These are phyloP conservation scores for Epizoanthus scotinus DNA, from an alignment of 92 coral and sea anemone species.

Conservation along the genomic window DNA sequence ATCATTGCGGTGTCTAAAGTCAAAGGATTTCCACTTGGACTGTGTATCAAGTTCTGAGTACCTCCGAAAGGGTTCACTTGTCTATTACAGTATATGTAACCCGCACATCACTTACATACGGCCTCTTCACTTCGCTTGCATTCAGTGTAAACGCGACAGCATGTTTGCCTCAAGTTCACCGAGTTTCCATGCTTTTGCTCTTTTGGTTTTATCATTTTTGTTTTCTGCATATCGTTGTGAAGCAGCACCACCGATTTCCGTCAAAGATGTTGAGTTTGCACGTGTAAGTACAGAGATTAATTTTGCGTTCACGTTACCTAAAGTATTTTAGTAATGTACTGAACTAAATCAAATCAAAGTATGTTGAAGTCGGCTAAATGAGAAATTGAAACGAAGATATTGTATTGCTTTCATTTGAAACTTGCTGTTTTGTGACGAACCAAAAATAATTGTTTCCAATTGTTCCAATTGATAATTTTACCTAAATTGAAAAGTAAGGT, in stretches of 20 bases:
- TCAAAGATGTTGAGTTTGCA: not conserved
- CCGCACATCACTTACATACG: not conserved
- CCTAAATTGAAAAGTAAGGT: no score
- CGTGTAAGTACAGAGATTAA: not conserved
- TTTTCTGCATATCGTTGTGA: not conserved
- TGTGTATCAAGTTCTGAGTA: not conserved
- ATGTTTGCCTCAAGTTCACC: conserved; percentile 8
- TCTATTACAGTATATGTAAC: not conserved
- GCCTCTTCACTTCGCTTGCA: not conserved
- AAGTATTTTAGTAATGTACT: no score
- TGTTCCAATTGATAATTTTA: no score
- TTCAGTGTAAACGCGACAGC: not conserved
- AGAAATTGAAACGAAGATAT: no score
- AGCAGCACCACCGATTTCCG: not conserved
- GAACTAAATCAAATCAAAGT: no score
- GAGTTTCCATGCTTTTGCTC: not conserved
- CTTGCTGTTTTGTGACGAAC: no score
- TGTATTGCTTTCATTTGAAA: no score
- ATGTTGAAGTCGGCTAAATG: no score
- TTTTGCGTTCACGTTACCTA: not conserved
- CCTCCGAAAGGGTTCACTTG: not conserved
- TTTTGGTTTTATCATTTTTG: not conserved
- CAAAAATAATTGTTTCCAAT: no score
- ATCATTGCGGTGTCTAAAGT: not conserved
- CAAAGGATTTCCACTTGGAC: not conserved